Evolutionary conservation across 2,113 vertebrate genomes (phyloP).

Genomic region (Charadrius vociferus): DNA sequence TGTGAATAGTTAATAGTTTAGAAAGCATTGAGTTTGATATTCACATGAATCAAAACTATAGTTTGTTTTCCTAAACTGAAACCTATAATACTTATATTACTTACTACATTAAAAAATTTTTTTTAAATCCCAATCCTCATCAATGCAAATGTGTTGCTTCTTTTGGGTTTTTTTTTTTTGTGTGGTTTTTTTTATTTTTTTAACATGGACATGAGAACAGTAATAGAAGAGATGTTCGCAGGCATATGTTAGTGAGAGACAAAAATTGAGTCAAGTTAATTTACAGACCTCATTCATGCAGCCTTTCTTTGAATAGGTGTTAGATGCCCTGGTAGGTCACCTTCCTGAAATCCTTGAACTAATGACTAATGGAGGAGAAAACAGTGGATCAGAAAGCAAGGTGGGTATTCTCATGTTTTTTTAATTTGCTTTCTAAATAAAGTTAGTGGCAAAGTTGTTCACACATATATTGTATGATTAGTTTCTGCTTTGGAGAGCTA

Average conservation of each 20-base stretch:
- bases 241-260: background rate
- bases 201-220: background rate
- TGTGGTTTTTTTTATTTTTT: background rate
- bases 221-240: background rate
- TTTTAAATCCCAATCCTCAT: background rate
- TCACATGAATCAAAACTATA: background rate
- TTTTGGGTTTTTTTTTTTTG: background rate
- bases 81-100: background rate
- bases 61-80: background rate
- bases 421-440: background rate
- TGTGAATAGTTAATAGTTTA: background rate
- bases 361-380: slow-evolving; percentile 85
- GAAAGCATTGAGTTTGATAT: background rate
- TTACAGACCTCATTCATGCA: background rate
- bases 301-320: slow-evolving; percentile 80
- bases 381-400: slow-evolving; percentile 84
- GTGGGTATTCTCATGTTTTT: slow-evolving; percentile 49
- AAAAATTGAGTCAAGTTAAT: background rate
- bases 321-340: slow-evolving; percentile 89
- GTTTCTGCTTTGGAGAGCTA: background rate
- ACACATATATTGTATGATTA: background rate
- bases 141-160: background rate
- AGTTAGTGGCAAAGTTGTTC: background rate
- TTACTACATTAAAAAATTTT: background rate
- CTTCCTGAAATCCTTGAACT: slow-evolving; percentile 91